These are phyloP conservation scores for Neopipo cinnamomea DNA, from an alignment of 2,113 vertebrate genomes.

Conservation along the genomic window DNA sequence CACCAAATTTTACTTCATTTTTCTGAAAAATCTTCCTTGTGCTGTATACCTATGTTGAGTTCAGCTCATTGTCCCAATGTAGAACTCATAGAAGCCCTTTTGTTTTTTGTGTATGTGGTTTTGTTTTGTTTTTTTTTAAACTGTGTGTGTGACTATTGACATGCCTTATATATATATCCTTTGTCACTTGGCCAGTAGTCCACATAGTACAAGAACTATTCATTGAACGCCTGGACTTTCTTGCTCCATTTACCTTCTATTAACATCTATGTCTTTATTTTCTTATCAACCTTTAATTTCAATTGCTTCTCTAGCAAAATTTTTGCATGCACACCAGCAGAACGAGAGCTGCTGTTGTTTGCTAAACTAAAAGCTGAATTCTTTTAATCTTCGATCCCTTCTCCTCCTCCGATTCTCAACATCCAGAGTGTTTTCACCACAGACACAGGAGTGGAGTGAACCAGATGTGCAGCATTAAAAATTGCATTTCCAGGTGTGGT, in stretches of 20 bases:
- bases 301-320: not conserved
- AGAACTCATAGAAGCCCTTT: not conserved
- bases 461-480: not conserved
- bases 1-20: not conserved
- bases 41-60: not conserved
- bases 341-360: not conserved
- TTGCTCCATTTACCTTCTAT: not conserved
- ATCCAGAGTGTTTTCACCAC: not conserved
- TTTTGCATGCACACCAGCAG: not conserved
- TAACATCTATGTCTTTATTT: not conserved
- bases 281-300: not conserved
- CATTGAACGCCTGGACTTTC: not conserved
- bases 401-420: not conserved
- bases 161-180: not conserved
- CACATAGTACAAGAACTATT: not conserved
- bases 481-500: not conserved
- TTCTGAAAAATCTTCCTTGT: not conserved
- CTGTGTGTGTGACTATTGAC: not conserved
- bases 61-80: not conserved
- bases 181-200: not conserved
- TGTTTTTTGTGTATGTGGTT: not conserved
- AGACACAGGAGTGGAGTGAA: not conserved
- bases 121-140: not conserved
- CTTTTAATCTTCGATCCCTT: not conserved
- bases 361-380: not conserved